Conservation (phyloP, 1,140 invertebrate species). For the Drosophila rufa region DNA sequence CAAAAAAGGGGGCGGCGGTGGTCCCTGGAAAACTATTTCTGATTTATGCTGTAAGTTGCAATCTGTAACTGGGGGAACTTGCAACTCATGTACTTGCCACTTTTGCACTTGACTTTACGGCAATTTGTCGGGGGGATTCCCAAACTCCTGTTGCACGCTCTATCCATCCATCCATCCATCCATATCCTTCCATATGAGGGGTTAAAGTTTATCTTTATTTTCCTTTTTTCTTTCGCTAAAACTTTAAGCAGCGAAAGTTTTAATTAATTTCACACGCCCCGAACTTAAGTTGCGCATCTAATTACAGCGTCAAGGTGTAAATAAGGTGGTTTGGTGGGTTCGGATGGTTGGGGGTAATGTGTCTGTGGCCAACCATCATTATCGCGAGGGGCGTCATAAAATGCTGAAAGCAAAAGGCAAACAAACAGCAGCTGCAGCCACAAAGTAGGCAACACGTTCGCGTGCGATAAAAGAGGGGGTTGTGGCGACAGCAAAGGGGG, state of each 20-base stretch:
- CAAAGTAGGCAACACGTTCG: constrained; percentile 77
- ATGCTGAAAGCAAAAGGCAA: constrained; percentile 58
- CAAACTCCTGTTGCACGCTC: constrained; percentile 38
- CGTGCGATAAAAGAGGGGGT: constrained; percentile 17
- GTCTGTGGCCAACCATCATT: constrained; percentile 78
- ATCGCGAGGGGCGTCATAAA: constrained; percentile 58
- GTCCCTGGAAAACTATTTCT: constrained; percentile 15
- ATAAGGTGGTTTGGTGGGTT: neutral
- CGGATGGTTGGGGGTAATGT: constrained; percentile 48
- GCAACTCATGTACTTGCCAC: constrained; percentile 55
- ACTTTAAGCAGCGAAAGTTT: constrained; percentile 75
- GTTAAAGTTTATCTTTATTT: constrained; percentile 41
- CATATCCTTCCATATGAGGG: constrained; percentile 30
- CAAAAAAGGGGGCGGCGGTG: constrained; percentile 2
- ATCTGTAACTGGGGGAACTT: constrained; percentile 48
- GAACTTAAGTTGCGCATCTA: constrained; percentile 70
- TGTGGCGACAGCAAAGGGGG: neutral
- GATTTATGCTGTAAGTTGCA: constrained; percentile 76
- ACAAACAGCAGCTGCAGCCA: constrained; percentile 67
- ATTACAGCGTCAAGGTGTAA: constrained; percentile 68
- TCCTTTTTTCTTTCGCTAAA: constrained; percentile 17
- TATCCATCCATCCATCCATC: neutral
- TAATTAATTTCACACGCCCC: constrained; percentile 77
- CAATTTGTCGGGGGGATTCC: constrained; percentile 31
- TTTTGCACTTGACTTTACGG: constrained; percentile 69